phyloP scores from a whole-genome alignment of 2,113 vertebrate species.

The Copsychus sechellarum region DNA sequence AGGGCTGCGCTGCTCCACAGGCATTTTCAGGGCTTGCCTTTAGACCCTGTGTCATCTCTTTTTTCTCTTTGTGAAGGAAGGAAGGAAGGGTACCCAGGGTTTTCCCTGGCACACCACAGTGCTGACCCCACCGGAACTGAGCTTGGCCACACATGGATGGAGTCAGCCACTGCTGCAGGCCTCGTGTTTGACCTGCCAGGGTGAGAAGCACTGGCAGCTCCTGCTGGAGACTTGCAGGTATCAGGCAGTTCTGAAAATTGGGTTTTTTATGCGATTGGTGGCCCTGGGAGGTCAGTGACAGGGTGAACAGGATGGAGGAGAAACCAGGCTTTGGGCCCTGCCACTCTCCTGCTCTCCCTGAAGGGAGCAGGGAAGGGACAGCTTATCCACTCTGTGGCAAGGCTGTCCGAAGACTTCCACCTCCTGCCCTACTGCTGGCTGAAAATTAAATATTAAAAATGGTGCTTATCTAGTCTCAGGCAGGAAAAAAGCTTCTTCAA shows the following conservation, averaged over 20 bases:
- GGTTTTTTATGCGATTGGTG: not conserved
- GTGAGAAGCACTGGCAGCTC: not conserved
- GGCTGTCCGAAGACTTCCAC: not conserved
- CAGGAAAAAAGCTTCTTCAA: not conserved
- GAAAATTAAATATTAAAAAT: not conserved
- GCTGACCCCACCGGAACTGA: too few relatives aligned
- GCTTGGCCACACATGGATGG: accelerated
- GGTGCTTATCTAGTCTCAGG: not conserved
- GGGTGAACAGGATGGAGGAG: not conserved
- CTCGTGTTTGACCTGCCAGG: accelerated
- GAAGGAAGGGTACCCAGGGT: not conserved
- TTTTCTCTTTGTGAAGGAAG: not conserved
- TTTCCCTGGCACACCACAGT: not conserved
- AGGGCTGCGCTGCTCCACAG: not conserved
- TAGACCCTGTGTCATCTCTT: too few relatives aligned
- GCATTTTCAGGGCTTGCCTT: not conserved
- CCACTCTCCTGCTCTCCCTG: accelerated
- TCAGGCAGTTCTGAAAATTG: not conserved
- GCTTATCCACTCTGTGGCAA: not conserved
- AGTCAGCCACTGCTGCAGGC: accelerated
- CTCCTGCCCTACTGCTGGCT: not conserved
- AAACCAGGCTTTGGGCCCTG: not conserved
- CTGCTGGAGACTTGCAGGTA: not conserved
- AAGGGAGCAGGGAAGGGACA: not conserved
- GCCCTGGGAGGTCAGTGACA: not conserved